These are phyloP conservation scores for Furcifer pardalis DNA, from an alignment of 2,797 vertebrate species.

Conservation along the genomic window DNA sequence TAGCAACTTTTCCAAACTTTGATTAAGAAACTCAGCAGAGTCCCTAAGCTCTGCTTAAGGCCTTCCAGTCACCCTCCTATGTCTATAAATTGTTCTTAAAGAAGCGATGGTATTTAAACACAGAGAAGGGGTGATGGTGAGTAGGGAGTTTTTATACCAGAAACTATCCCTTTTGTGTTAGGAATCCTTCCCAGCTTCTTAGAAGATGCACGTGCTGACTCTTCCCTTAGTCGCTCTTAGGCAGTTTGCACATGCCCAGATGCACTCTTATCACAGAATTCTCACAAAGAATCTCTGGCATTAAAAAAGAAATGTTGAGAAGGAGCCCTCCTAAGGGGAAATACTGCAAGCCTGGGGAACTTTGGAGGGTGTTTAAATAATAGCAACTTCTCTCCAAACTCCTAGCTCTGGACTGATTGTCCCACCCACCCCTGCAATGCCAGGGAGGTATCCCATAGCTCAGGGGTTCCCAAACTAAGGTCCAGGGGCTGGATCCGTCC, in stretches of 20 bases:
- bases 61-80: not conserved
- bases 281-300: too few species aligned
- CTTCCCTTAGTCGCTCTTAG: not conserved
- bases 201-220: not conserved
- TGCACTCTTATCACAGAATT: not conserved
- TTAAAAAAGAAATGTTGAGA: not conserved
- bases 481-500: too few species aligned
- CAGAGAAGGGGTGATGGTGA: too few species aligned
- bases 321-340: not conserved
- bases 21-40: not conserved
- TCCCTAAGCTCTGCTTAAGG: not conserved
- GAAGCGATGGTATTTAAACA: too few species aligned
- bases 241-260: not conserved
- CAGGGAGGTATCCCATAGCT: slow-evolving; percentile 8
- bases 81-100: too few species aligned
- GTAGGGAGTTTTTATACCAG: too few species aligned
- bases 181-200: not conserved
- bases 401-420: not conserved
- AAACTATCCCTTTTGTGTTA: not conserved
- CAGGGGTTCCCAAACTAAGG: too few species aligned
- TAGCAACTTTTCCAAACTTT: too few species aligned
- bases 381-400: not conserved
- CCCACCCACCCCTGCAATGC: not conserved
- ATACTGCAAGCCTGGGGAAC: not conserved
- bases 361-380: too few species aligned